Evolutionary conservation across 2,888 invertebrate genomes (phyloP), one percentile per base, ranked within the genome.

Genomic region (Strigamia crassipes): DNA sequence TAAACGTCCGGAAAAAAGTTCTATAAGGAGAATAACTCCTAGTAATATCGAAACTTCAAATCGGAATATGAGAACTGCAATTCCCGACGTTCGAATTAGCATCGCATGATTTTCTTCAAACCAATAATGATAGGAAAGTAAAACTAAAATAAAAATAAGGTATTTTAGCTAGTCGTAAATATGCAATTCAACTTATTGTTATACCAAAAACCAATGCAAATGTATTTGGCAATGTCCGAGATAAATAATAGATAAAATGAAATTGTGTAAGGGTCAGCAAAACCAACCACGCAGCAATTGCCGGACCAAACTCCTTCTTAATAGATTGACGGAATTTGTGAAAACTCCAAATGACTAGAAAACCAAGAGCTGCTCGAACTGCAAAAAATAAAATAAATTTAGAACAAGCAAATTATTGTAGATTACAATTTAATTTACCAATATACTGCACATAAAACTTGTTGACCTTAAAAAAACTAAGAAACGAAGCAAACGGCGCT

Each of bases 221-320:
- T 42, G 94, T 94, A 88, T 99, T 99, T 82, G 99, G 99, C 85
- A 99, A 90, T 13, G 97, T 93, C 83, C 99, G 91, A 86, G 96
- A 95, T 89, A 96, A 91, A 87, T 99, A 99, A 88, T 96, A 99
- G 91, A 98, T 93, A 87, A 99, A 96, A 89, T 99, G 99, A 88
- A 98, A 99, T 88, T 99, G 99, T 0, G 96, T 93, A 23, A 94
- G 91, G 1, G 95, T 96, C 82, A 99, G 92, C 6, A 93, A 88
- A 27, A 94, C 91, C 86, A 93, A 94, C 96, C 96, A 96, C 87
- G 92, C 91, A 9, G 93, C 91, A 86, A 94, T 93, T 84, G 92
- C 91, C 82, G 89, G 88, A 15, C 97, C 97, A 89, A 94, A 96
- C 83, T 92, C 90, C 84, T 92, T 92, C 85, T 92, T 90, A 42